These are phyloP conservation scores for Urophycis tenuis DNA, from an alignment of 2,797 vertebrate species.

Conservation along the genomic window DNA sequence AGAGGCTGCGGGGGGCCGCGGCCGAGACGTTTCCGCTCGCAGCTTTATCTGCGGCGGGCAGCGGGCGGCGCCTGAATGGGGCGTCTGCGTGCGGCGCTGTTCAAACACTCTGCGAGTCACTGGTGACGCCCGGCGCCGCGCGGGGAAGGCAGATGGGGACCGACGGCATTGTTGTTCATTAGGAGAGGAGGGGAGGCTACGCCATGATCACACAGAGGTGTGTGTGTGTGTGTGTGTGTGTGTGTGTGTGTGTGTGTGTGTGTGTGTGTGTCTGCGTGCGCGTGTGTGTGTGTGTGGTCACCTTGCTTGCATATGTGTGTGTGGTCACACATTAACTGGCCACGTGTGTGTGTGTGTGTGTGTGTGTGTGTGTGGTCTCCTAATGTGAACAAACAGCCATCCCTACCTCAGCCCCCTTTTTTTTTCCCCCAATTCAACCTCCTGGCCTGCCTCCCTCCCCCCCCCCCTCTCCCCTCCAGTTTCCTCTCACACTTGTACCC, in stretches of 20 bases:
- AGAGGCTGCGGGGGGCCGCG: no score
- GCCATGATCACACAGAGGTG: conserved; percentile 6
- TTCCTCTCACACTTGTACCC: background rate
- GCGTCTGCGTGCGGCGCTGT: background rate
- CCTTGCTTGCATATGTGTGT: conserved; percentile 1
- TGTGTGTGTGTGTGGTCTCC: background rate
- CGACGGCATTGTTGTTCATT: conserved; percentile 12
- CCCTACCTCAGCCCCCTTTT: background rate
- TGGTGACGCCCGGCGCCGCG: background rate
- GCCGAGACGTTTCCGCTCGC: background rate
- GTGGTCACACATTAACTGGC: background rate
- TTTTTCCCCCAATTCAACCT: no score
- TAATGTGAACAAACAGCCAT: conserved; percentile 1
- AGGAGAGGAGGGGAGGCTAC: conserved; percentile 9
- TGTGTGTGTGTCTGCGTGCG: background rate
- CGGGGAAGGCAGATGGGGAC: conserved; percentile 9
- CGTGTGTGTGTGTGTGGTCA: background rate
- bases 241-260: background rate
- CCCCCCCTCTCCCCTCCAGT: background rate
- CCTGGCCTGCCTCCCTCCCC: background rate
- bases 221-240: background rate
- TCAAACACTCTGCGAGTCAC: background rate
- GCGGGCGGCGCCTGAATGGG: background rate
- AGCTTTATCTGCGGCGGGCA: background rate
- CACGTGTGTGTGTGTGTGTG: background rate